Percentiles rank a stretch among this genome's conserved stretches.
These are phyloP conservation scores for Phycodurus eques DNA, from an alignment of 2,113 vertebrate species.

Conservation along the genomic window DNA sequence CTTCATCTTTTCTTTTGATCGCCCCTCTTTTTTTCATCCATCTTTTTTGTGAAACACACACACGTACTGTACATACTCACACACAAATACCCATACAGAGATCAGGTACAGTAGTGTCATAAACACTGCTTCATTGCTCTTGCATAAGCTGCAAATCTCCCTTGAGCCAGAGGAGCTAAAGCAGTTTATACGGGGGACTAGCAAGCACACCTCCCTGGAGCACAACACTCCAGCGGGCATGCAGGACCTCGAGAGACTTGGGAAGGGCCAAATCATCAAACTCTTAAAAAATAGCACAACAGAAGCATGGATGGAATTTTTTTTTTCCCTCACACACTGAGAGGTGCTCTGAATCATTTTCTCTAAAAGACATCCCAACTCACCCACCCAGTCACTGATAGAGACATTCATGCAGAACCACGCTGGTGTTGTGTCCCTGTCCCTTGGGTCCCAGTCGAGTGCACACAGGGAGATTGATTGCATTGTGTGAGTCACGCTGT, in stretches of 20 bases:
- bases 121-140: constrained; percentile 47
- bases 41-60: not conserved
- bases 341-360: constrained; percentile 13
- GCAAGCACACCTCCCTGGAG: constrained; percentile 41
- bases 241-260: constrained; percentile 17
- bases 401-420: constrained; percentile 42
- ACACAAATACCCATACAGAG: constrained; percentile 7
- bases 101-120: constrained; percentile 25
- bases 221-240: constrained; percentile 38
- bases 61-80: not conserved
- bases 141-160: constrained; percentile 50
- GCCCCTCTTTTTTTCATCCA: constrained; percentile 2
- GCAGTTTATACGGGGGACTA: constrained; percentile 49
- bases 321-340: not conserved
- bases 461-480: constrained; percentile 53
- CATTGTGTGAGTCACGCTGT: constrained; percentile 55
- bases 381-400: constrained; percentile 26
- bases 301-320: not conserved
- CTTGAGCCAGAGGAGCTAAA: constrained; percentile 47
- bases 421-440: constrained; percentile 30
- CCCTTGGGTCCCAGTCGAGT: constrained; percentile 38
- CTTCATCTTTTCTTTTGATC: not conserved
- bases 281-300: not conserved
- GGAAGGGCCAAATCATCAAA: constrained; percentile 24
- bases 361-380: constrained; percentile 11